Evolutionary conservation across 2,113 vertebrate species (phyloP).

Genomic region (Prietella phreatophila): DNA sequence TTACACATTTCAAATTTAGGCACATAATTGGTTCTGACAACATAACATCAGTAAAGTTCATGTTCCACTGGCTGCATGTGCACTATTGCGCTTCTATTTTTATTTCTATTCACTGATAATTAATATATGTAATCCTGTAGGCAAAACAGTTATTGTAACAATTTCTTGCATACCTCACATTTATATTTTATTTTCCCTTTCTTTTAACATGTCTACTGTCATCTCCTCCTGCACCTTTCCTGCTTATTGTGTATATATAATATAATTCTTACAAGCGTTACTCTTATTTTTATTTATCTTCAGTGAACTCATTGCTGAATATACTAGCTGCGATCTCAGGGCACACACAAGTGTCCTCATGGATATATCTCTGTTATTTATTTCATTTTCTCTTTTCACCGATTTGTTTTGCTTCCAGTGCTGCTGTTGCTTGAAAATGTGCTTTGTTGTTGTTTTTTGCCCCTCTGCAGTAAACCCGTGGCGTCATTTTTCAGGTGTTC

Average conservation of each 20-base stretch:
- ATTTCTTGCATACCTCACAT: not conserved
- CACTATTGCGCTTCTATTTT: not conserved
- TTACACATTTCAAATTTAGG: too few relatives aligned
- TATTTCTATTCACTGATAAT: not conserved
- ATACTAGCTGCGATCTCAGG: too few relatives aligned
- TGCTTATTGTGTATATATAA: not conserved
- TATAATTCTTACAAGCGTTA: not conserved
- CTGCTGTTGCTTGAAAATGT: too few relatives aligned
- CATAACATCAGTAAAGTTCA: not conserved
- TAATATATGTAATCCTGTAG: not conserved
- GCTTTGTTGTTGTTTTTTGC: not conserved
- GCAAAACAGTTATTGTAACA: not conserved
- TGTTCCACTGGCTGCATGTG: not conserved
- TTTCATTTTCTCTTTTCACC: not conserved
- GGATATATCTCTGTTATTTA: not conserved
- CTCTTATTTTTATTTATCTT: not conserved
- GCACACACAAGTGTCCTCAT: not conserved
- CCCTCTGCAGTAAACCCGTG: not conserved
- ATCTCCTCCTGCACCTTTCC: not conserved
- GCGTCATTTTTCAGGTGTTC: not conserved
- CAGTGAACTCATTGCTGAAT: not conserved
- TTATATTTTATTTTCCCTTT: not conserved
- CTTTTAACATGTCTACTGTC: not conserved
- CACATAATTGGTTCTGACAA: not conserved
- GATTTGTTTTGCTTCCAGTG: not conserved